Base-by-base conservation (phyloP, 2,113 vertebrate genomes). In the Pogona vitticeps region DNA sequence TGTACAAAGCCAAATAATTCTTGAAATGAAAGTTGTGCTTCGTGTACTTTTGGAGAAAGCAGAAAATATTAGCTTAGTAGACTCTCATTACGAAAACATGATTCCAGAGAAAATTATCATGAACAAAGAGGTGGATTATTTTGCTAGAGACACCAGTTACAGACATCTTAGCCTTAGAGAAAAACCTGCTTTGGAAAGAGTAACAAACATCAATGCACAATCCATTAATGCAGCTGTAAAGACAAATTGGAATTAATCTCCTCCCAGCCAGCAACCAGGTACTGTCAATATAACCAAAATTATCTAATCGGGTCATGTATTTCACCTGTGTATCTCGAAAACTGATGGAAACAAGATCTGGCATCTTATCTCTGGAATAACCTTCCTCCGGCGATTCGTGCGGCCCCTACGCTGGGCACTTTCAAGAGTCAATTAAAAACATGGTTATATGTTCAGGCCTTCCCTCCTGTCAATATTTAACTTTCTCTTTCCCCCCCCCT, bases 321-420 rank as follows among this genome's bases (percentile, higher is more conserved):
- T 70, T 21, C 77, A 80, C 79, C 9, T 1, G 65, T 15, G n/a
- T 0, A 0, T 67, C 33, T 40, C 14, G 36, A 72, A 40, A 6
- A 46, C 36, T 28, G 52, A 13, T 28, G 46, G 67, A 33, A 26
- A 58, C 46, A 20, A 58, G 20, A 40, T 20, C 76, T 40, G 20
- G 73, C 77, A 80, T 3, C 6, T 87, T 84, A 14, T 59, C 70
- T 67, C 76, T 88, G 46, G 18, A 81, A 72, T n/a, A n/a, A n/a
- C n/a, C n/a, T n/a, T n/a, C n/a, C n/a, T n/a, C n/a, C n/a, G n/a
- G n/a, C n/a, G n/a, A n/a, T n/a, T n/a, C n/a, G n/a, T n/a, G n/a
- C n/a, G n/a, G n/a, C n/a, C n/a, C n/a, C n/a, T n/a, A n/a, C n/a
- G n/a, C n/a, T n/a, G n/a, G n/a, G n/a, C n/a, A n/a, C n/a, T n/a